Percentiles rank a stretch among this genome's conserved stretches.
Evolutionary conservation across 2,113 vertebrate species (phyloP).

Genomic region (Proteles cristata): DNA sequence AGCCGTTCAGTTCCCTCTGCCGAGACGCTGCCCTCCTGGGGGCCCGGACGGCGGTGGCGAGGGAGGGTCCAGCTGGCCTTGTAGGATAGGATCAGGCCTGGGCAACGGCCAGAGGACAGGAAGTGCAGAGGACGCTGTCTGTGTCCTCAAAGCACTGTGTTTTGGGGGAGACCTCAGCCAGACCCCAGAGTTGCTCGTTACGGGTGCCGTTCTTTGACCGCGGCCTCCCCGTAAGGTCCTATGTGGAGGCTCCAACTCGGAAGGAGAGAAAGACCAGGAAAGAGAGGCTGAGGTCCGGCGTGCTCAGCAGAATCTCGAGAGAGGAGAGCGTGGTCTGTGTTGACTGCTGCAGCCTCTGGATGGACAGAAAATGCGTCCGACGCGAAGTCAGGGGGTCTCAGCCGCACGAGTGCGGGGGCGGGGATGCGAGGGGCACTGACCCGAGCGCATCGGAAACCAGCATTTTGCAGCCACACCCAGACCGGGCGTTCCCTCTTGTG

Average conservation of each 20-base stretch:
- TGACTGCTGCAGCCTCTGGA: fast-evolving
- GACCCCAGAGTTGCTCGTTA: not conserved
- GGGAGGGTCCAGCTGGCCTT: no score
- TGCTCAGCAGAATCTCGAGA: not conserved
- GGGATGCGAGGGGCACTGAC: not conserved
- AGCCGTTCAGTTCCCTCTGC: fast-evolving
- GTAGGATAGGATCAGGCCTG: not conserved
- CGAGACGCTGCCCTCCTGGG: fast-evolving
- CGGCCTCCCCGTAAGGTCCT: not conserved
- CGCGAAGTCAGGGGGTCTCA: fast-evolving
- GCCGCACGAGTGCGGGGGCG: not conserved
- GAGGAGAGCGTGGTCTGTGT: not conserved
- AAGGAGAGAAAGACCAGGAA: fast-evolving
- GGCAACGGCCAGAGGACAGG: fast-evolving
- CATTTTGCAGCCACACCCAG: fast-evolving
- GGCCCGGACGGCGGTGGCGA: fast-evolving
- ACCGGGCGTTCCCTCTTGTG: fast-evolving
- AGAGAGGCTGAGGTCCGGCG: fast-evolving
- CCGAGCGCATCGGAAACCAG: not conserved
- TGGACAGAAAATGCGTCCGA: not conserved
- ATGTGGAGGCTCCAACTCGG: fast-evolving
- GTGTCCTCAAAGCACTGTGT: not conserved
- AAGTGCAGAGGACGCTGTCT: fast-evolving
- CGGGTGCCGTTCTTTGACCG: fast-evolving
- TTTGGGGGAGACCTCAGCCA: fast-evolving